A percentile compares a stretch with the other conserved stretches of the same genome.
Conservation (phyloP, 2,888 invertebrate species). For the Clepsis dumicolana region DNA sequence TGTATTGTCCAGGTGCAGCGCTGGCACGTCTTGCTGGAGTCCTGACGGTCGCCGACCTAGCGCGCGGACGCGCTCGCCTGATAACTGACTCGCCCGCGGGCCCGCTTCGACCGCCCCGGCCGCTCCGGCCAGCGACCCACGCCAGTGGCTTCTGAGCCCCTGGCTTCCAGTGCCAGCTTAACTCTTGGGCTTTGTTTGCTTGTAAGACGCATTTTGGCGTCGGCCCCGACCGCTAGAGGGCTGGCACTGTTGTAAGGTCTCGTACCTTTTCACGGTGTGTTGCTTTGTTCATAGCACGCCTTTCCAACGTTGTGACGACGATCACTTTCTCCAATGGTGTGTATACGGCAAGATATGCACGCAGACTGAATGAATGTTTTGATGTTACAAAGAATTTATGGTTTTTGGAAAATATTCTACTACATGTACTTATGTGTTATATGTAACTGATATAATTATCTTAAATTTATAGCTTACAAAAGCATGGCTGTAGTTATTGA, state of each 20-base stretch:
- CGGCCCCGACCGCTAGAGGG: neutral
- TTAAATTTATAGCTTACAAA: slow-evolving; percentile 26
- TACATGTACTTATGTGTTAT: slow-evolving; percentile 26
- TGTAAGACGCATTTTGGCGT: neutral
- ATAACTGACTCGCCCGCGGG: slow-evolving; percentile 43
- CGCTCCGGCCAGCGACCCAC: slow-evolving; percentile 48
- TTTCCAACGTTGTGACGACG: slow-evolving; percentile 13
- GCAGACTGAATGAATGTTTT: slow-evolving; percentile 60
- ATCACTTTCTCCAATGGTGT: slow-evolving; percentile 46
- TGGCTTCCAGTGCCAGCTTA: slow-evolving; percentile 7
- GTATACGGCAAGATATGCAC: slow-evolving; percentile 50
- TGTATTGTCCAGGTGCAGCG: slow-evolving; percentile 90
- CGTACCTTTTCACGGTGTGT: slow-evolving; percentile 30
- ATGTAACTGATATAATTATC: slow-evolving; percentile 29
- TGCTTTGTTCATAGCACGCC: slow-evolving; percentile 32
- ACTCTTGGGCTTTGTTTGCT: neutral
- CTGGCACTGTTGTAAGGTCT: slow-evolving; percentile 19
- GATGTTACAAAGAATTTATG: slow-evolving; percentile 49
- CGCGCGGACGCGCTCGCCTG: slow-evolving; percentile 62
- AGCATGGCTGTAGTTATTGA: slow-evolving; percentile 18
- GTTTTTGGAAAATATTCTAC: slow-evolving; percentile 27
- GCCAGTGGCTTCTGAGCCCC: slow-evolving; percentile 38
- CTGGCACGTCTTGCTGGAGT: slow-evolving; percentile 96
- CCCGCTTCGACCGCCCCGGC: slow-evolving; percentile 44
- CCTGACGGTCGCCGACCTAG: slow-evolving; percentile 86